A percentile compares a stretch with the other conserved stretches of the same genome.
Conservation (phyloP, 2,113 vertebrate genomes). For the Pterocles burchelli region DNA sequence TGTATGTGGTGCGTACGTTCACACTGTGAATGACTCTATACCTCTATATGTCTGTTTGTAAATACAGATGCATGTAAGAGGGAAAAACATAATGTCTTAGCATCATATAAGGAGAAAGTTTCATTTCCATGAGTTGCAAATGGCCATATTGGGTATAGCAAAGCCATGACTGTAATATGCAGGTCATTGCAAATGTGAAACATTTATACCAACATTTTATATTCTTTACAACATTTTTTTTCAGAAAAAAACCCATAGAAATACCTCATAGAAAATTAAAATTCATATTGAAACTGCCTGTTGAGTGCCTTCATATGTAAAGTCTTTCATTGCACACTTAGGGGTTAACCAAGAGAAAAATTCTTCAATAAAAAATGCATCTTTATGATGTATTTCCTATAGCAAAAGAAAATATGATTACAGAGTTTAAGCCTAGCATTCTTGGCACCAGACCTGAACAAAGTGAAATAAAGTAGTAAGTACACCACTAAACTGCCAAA, state of each 20-base stretch:
- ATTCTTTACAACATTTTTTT: not conserved
- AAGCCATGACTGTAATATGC: not conserved
- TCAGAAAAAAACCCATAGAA: not conserved
- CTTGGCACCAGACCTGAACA: not conserved
- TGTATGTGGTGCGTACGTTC: constrained; percentile 52
- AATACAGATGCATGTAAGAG: constrained; percentile 37
- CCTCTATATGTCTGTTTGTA: constrained; percentile 55
- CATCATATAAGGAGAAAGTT: not conserved
- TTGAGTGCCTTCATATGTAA: not conserved
- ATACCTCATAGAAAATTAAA: not conserved
- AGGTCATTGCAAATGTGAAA: not conserved
- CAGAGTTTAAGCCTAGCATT: not conserved
- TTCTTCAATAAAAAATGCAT: not conserved
- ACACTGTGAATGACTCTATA: not conserved
- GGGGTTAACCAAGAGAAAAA: not conserved
- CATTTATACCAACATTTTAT: not conserved
- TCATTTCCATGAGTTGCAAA: not conserved
- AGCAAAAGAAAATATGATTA: not conserved
- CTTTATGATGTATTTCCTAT: not conserved
- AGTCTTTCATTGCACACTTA: not conserved
- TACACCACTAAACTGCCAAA: not conserved
- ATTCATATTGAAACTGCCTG: not conserved
- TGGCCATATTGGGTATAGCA: not conserved
- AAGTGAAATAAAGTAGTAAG: not conserved
- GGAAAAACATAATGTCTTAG: not conserved